phyloP scores from a whole-genome alignment of 1,140 invertebrate species.

The Drosophila erecta region DNA sequence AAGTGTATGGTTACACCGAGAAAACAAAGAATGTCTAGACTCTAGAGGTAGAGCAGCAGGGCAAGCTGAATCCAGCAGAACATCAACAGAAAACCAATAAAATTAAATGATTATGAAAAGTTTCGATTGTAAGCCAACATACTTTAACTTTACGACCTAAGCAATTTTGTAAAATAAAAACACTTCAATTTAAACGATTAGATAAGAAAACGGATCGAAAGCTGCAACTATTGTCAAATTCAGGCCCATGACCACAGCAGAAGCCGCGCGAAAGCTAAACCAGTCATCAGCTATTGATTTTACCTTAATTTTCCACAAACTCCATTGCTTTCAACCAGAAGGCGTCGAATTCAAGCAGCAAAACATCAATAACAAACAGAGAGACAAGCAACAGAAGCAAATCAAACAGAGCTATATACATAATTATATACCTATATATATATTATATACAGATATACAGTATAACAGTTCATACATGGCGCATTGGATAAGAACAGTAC shows the following conservation, averaged over 20 bases:
- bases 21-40: constrained; percentile 43
- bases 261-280: constrained; percentile 1
- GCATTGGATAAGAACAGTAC: constrained; percentile 54
- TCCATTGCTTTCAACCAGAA: background rate
- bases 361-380: constrained; percentile 45
- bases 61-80: constrained; percentile 31
- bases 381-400: constrained; percentile 77
- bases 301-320: constrained; percentile 13
- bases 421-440: constrained; percentile 71
- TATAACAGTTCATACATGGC: constrained; percentile 64
- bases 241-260: constrained; percentile 27
- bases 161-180: constrained; percentile 82
- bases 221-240: constrained; percentile 51
- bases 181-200: constrained; percentile 68
- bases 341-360: constrained; percentile 13
- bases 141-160: constrained; percentile 75
- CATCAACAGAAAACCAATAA: constrained; percentile 50
- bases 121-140: constrained; percentile 77
- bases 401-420: constrained; percentile 83
- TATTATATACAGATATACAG: constrained; percentile 73
- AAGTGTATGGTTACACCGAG: constrained; percentile 59
- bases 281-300: constrained; percentile 5
- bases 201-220: constrained; percentile 30
- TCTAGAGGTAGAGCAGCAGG: constrained; percentile 48
- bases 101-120: constrained; percentile 73